A percentile compares a stretch with the other conserved stretches of the same genome.
phyloP scores from a whole-genome alignment of 2,888 invertebrate genomes.

The Teleogryllus oceanicus region DNA sequence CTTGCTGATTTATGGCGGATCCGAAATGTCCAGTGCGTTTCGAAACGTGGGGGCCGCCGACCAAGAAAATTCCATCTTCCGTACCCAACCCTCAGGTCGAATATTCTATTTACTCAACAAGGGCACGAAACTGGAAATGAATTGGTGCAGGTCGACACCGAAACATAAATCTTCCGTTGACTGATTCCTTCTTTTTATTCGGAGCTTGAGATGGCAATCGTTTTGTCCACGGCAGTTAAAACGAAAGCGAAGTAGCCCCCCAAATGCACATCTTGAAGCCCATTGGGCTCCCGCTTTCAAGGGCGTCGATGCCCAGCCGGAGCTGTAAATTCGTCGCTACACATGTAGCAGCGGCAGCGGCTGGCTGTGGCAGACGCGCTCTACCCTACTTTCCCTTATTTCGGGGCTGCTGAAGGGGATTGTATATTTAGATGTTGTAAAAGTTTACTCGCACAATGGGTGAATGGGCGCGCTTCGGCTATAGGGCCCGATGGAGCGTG shows the following conservation, averaged over 20 bases:
- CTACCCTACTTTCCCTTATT: neutral
- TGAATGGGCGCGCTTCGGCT: neutral
- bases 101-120: neutral
- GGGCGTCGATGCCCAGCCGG: neutral
- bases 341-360: neutral
- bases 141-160: neutral
- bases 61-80: too few relatives aligned
- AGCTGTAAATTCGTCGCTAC: slow-evolving; percentile 2
- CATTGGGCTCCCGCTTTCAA: neutral
- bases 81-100: too few relatives aligned
- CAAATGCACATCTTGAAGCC: neutral
- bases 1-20: too few relatives aligned
- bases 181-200: neutral
- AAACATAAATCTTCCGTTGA: neutral
- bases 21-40: too few relatives aligned
- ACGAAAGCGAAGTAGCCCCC: neutral
- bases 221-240: neutral
- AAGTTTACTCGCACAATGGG: neutral
- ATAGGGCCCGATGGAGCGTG: neutral
- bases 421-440: slow-evolving; percentile 18
- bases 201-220: neutral
- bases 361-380: neutral
- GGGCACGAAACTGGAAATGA: slow-evolving; percentile 5
- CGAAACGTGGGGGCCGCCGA: too few relatives aligned
- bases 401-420: neutral